Percentiles rank a stretch among this genome's conserved stretches.
Conservation (phyloP, 2,888 invertebrate genomes). For the Scaptomyza caliginosa region DNA sequence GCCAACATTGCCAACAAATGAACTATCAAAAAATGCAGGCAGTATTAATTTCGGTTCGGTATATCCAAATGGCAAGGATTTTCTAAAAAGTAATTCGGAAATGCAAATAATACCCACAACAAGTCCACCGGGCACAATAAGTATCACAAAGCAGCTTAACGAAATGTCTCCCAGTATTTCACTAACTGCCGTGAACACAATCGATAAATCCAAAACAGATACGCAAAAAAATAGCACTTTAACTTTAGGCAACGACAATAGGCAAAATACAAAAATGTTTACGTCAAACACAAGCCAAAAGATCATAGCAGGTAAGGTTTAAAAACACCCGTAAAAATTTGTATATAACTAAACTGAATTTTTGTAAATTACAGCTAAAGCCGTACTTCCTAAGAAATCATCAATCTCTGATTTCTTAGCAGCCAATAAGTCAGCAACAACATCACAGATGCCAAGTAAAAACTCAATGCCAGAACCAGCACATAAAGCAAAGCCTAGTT, state of each 20-base stretch:
- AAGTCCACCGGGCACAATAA: constrained; percentile 73
- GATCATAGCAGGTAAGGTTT: background rate
- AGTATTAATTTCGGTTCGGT: constrained; percentile 22
- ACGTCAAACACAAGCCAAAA: constrained; percentile 21
- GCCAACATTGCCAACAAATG: constrained; percentile 4
- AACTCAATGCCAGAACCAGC: constrained; percentile 1
- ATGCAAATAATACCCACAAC: constrained; percentile 82
- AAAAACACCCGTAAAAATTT: background rate
- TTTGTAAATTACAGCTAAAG: constrained; percentile 1
- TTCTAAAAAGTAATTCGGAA: constrained; percentile 58
- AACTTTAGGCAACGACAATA: constrained; percentile 1
- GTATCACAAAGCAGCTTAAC: constrained; percentile 75
- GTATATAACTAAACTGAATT: background rate
- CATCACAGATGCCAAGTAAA: background rate
- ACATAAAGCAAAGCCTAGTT: constrained; percentile 1
- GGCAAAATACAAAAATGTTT: constrained; percentile 9
- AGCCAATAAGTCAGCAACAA: background rate
- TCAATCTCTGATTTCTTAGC: constrained; percentile 12
- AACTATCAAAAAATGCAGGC: constrained; percentile 1
- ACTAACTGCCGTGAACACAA: constrained; percentile 67
- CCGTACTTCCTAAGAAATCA: constrained; percentile 2
- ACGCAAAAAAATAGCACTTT: constrained; percentile 7
- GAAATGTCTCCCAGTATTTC: constrained; percentile 81
- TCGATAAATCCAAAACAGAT: constrained; percentile 29
- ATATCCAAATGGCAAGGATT: constrained; percentile 34